Percentiles rank a stretch among this genome's conserved stretches.
Evolutionary conservation across 2,797 vertebrate species (phyloP).

Genomic region (Argya squamiceps): DNA sequence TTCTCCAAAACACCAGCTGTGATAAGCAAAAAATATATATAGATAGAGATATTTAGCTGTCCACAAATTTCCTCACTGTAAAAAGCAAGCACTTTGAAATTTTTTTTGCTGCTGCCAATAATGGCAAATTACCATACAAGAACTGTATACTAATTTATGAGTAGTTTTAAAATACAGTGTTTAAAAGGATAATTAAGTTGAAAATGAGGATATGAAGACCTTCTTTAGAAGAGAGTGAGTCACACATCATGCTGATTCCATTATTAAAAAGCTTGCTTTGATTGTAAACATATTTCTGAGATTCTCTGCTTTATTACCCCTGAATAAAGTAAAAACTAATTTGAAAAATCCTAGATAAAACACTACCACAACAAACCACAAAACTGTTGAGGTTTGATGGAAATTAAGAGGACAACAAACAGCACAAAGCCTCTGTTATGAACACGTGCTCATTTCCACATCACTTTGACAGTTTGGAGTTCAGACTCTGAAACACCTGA

Average conservation of each 20-base stretch:
- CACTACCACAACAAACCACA: not conserved
- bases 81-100: not conserved
- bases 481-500: not conserved
- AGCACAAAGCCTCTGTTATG: not conserved
- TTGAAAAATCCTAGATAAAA: not conserved
- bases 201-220: not conserved
- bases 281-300: not conserved
- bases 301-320: not conserved
- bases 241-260: not conserved
- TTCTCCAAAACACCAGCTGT: slow-evolving; percentile 59
- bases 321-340: not conserved
- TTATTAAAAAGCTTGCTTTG: not conserved
- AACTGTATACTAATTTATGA: not conserved
- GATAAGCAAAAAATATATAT: not conserved
- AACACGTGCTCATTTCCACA: not conserved
- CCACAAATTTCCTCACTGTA: slow-evolving; percentile 16
- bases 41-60: not conserved
- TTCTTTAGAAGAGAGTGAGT: not conserved
- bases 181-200: not conserved
- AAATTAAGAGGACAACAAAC: not conserved
- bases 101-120: not conserved
- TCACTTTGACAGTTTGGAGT: not conserved
- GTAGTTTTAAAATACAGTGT: not conserved
- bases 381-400: not conserved
- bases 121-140: not conserved